Conservation (phyloP, 2,888 invertebrate genomes). For the Phaedon cochleariae region DNA sequence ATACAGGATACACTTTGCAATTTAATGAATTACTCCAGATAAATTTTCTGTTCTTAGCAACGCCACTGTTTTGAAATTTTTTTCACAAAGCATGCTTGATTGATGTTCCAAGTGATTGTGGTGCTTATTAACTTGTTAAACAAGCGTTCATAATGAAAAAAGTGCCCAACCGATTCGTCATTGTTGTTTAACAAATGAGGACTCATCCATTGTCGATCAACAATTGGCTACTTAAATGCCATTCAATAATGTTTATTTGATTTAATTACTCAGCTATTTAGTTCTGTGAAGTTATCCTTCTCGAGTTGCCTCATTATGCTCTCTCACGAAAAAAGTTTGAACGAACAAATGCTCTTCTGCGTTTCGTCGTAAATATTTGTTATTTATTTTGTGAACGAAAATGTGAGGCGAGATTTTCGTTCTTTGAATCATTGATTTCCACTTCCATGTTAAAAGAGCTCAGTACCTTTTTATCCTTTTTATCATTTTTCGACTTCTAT, state of each 20-base stretch:
- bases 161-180: conserved; percentile 55
- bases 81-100: conserved; percentile 52
- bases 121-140: conserved; percentile 63
- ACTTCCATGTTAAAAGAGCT: too few species aligned
- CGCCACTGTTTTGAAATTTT: conserved; percentile 20
- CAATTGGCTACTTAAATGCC: conserved; percentile 55
- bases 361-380: too few species aligned
- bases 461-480: too few species aligned
- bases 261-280: conserved; percentile 49
- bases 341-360: too few species aligned
- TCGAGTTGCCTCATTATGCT: too few species aligned
- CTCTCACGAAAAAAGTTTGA: too few species aligned
- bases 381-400: too few species aligned
- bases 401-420: too few species aligned
- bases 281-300: not conserved
- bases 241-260: conserved; percentile 47
- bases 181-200: conserved; percentile 58
- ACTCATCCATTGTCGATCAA: conserved; percentile 57
- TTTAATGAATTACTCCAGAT: too few species aligned
- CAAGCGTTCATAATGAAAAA: conserved; percentile 51
- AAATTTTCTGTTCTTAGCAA: not conserved
- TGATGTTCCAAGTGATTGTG: conserved; percentile 62
- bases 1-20: too few species aligned
- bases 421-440: too few species aligned
- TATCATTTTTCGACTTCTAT: too few species aligned